Evolutionary conservation across 2,113 vertebrate genomes (phyloP).

Genomic region (Perccottus glenii): DNA sequence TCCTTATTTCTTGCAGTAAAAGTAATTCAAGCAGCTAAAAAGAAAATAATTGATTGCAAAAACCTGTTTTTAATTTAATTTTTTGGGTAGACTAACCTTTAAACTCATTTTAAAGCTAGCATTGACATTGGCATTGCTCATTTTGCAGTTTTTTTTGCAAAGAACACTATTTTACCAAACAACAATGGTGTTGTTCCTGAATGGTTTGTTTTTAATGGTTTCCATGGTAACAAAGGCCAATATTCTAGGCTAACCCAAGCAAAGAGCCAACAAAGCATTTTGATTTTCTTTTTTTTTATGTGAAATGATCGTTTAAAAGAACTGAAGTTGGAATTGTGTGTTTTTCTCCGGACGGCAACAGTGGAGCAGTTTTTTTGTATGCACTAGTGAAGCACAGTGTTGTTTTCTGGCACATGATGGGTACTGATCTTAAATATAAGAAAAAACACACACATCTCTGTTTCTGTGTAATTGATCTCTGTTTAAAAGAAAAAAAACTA

Average conservation of each 20-base stretch:
- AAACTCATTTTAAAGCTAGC: too few relatives aligned
- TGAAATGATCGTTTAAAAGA: not conserved
- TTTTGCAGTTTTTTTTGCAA: too few relatives aligned
- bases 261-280: not conserved
- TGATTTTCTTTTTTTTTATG: not conserved
- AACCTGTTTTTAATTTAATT: too few relatives aligned
- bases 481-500: slow-evolving; percentile 41
- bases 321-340: not conserved
- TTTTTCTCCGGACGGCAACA: not conserved
- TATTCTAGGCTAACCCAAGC: not conserved
- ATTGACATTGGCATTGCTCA: too few relatives aligned
- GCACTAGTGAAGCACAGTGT: slow-evolving; percentile 69
- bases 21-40: too few relatives aligned
- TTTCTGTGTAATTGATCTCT: slow-evolving; percentile 53
- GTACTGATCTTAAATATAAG: slow-evolving; percentile 56
- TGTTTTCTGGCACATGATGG: slow-evolving; percentile 39
- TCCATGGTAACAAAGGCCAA: not conserved
- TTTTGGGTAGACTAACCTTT: too few relatives aligned
- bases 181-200: too few relatives aligned
- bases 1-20: too few relatives aligned
- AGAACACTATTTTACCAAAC: too few relatives aligned
- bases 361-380: slow-evolving; percentile 44
- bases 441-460: slow-evolving; percentile 7
- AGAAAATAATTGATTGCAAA: too few relatives aligned
- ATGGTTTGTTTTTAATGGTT: too few relatives aligned